Base-by-base conservation (phyloP, 2,888 invertebrate species). In the Elegia similella region DNA sequence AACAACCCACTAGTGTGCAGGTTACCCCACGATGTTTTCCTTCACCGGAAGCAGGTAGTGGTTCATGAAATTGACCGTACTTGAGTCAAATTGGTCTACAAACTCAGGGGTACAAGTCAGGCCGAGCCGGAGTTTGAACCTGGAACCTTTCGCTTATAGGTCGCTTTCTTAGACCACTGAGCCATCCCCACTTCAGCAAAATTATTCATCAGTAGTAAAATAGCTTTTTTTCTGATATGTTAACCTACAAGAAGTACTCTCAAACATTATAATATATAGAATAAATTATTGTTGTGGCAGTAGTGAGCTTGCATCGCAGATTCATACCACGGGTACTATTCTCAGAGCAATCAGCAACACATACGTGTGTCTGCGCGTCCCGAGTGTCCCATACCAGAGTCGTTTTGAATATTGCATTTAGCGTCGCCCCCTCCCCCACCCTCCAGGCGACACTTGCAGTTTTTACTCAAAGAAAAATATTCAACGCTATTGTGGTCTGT, bases 381-480 rank as follows among this genome's bases (percentile, higher is more conserved):
- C 84, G 59, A 65, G 86, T 72, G 85, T 67, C 71, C 79, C 80
- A 80, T 85, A 69, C 72, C 76, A 65, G 74, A 76, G 74, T 75
- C 78, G 79, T 78, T 84, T 76, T 89, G 88, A 87, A 88, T 88
- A 88, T 88, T 88, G 80, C 85, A 89, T 87, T 84, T 80, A 82
- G 70, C 69, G 69, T 70, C 67, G 72, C 78, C 78, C 59, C 43
- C 55, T 53, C 59, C 59, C 56, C 42, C 16, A 13, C 42, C 42
- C 56, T 17, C 56, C n/a, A 47, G 47, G 47, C 55, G 46, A 38
- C 30, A 48, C 48, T 56, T 56, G 56, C 42, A 56, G 48, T 56
- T 56, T 56, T 56, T 56, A 68, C 67, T 70, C 67, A 64, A 68
- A 63, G 67, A 55, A 62, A 65, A 70, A 75, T 71, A 66, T 63